Evolutionary conservation across 2,113 vertebrate genomes (phyloP).

Genomic region (Calidris pygmaea): DNA sequence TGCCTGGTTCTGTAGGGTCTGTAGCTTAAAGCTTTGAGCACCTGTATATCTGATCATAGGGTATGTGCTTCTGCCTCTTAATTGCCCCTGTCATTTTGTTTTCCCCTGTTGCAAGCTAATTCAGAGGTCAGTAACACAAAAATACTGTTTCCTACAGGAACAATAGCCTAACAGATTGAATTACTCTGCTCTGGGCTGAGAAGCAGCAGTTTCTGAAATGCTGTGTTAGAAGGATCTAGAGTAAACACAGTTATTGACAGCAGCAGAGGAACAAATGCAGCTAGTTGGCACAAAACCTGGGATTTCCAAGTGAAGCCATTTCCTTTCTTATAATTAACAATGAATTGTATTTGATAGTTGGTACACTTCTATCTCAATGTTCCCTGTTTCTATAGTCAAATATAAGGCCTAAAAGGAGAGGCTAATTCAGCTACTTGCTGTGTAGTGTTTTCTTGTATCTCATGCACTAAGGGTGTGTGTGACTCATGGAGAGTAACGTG

Average conservation of each 20-base stretch:
- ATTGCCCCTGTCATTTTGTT: not conserved
- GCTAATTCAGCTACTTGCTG: not conserved
- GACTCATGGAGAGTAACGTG: slow-evolving; percentile 6
- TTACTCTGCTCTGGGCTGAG: not conserved
- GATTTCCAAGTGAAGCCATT: not conserved
- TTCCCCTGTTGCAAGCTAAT: not conserved
- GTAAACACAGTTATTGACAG: not conserved
- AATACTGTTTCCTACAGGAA: not conserved
- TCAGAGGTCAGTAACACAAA: not conserved
- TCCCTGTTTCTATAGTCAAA: not conserved
- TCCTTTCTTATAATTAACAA: not conserved
- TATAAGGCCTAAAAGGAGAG: not conserved
- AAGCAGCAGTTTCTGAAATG: not conserved
- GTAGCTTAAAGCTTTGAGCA: not conserved
- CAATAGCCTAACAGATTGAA: not conserved
- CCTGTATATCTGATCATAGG: not conserved
- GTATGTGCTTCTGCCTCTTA: not conserved
- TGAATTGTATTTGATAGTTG: not conserved
- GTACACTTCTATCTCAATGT: not conserved
- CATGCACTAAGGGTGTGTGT: not conserved
- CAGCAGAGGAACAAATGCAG: not conserved
- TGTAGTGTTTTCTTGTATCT: not conserved
- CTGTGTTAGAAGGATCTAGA: not conserved
- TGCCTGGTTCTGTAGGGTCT: not conserved
- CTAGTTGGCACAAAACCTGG: not conserved